These are phyloP conservation scores for Cremastinae sp. DNA, from an alignment of 2,888 invertebrate genomes.

Conservation along the genomic window DNA sequence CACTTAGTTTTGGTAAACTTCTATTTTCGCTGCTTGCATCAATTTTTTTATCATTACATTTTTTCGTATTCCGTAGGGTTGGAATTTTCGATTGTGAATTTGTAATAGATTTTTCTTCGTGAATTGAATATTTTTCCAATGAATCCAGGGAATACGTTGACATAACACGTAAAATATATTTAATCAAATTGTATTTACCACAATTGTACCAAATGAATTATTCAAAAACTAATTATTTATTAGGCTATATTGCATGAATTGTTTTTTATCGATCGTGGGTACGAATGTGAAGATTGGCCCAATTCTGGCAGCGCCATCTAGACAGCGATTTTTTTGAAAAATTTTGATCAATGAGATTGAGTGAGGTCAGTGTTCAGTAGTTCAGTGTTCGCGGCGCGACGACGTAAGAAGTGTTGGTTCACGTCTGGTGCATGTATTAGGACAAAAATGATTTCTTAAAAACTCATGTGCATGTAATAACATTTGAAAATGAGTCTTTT, in stretches of 20 bases:
- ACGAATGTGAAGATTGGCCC: conserved; percentile 6
- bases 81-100: too few relatives aligned
- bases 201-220: too few relatives aligned
- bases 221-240: too few relatives aligned
- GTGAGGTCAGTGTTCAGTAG: not conserved
- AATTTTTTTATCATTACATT: too few relatives aligned
- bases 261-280: not conserved
- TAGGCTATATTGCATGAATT: conserved; percentile 11
- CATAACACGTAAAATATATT: conserved; percentile 56
- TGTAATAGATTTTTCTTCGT: not conserved
- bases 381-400: not conserved
- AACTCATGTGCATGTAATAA: not conserved
- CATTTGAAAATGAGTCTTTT: conserved; percentile 65
- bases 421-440: too few relatives aligned
- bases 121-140: conserved; percentile 62
- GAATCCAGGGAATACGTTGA: conserved; percentile 72
- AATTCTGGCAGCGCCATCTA: conserved; percentile 33
- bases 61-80: too few relatives aligned
- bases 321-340: conserved; percentile 13
- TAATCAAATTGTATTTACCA: too few relatives aligned
- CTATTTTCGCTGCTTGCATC: too few relatives aligned
- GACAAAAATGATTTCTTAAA: not conserved
- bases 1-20: too few relatives aligned
- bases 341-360: not conserved
- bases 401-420: too few relatives aligned